Percentiles rank a stretch among this genome's conserved stretches.
These are phyloP conservation scores for Acrobeloides nanus DNA, from an alignment of 2,888 invertebrate genomes.

Conservation along the genomic window DNA sequence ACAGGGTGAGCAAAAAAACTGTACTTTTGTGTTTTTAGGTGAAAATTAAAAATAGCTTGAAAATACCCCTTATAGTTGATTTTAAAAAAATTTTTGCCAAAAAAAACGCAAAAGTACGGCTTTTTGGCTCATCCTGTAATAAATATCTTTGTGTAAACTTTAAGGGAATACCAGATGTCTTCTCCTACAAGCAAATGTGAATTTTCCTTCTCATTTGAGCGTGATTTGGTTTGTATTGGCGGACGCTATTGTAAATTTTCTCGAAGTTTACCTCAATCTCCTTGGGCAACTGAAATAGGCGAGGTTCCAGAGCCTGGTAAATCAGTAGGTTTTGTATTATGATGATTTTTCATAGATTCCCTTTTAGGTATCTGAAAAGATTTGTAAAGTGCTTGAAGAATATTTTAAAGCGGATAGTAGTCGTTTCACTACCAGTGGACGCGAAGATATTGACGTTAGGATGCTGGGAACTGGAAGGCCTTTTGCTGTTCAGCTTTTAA, in stretches of 20 bases:
- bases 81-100: too few species aligned
- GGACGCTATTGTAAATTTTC: constrained; percentile 77
- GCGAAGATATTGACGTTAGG: constrained; percentile 91
- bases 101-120: too few species aligned
- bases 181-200: constrained; percentile 32
- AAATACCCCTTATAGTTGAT: too few species aligned
- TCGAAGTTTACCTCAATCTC: constrained; percentile 79
- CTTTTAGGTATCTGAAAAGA: constrained; percentile 45
- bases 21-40: too few species aligned
- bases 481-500: constrained; percentile 75
- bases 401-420: constrained; percentile 31
- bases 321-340: constrained; percentile 14
- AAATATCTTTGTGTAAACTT: constrained; percentile 12
- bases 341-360: constrained; percentile 2
- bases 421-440: constrained; percentile 50
- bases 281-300: constrained; percentile 73
- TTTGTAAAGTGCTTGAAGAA: constrained; percentile 28
- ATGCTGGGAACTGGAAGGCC: constrained; percentile 78
- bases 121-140: background rate
- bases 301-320: background rate
- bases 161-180: constrained; percentile 29
- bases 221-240: constrained; percentile 51
- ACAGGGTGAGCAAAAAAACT: too few species aligned
- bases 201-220: constrained; percentile 31
- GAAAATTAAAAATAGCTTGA: too few species aligned